These are phyloP conservation scores for Scopus umbretta DNA, from an alignment of 2,113 vertebrate genomes.

Conservation along the genomic window DNA sequence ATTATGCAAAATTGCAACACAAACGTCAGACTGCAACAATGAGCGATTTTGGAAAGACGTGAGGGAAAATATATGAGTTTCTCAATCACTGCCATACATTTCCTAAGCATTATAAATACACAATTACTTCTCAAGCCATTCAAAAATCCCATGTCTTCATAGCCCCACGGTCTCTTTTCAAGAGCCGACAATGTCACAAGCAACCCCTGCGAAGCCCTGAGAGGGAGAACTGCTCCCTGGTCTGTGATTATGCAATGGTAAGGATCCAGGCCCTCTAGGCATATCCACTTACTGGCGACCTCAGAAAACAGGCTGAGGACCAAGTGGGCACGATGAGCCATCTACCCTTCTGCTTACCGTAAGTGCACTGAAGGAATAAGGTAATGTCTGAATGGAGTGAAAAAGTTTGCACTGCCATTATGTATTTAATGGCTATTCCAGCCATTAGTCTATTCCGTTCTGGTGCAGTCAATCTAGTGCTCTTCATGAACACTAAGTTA, in stretches of 20 bases:
- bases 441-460: background rate
- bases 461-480: background rate
- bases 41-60: background rate
- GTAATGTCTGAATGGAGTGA: background rate
- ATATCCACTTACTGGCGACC: background rate
- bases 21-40: background rate
- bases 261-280: background rate
- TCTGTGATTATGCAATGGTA: conserved; percentile 29
- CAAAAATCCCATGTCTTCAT: background rate
- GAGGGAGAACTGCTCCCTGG: background rate
- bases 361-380: background rate
- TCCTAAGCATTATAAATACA: background rate
- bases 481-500: background rate
- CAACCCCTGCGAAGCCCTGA: background rate
- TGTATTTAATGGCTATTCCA: background rate
- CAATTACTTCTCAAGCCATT: background rate
- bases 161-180: background rate
- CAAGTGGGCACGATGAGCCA: background rate
- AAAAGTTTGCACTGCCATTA: conserved; percentile 33
- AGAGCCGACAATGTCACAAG: background rate
- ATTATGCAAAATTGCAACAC: background rate
- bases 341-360: background rate
- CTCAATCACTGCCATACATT: background rate
- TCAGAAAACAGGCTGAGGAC: background rate
- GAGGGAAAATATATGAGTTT: background rate